Conservation (phyloP, 2,888 invertebrate species). For the Boloria euphrosyne region DNA sequence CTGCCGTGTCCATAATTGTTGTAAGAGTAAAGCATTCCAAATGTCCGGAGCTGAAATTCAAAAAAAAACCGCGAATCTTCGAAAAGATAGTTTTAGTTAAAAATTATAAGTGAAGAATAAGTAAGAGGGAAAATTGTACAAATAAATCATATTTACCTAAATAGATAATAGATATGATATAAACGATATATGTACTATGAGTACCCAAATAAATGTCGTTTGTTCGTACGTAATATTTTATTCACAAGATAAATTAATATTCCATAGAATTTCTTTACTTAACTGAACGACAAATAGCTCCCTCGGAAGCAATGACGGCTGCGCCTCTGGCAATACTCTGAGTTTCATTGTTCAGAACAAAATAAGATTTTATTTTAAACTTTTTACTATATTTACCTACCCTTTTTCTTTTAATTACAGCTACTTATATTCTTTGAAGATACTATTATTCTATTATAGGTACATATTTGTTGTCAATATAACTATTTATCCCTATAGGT, state of each 20-base stretch:
- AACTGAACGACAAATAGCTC: conserved; percentile 42
- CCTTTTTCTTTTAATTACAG: conserved; percentile 13
- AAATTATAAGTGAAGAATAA: no score
- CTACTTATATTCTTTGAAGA: conserved; percentile 7
- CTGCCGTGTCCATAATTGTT: no score
- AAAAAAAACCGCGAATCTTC: no score
- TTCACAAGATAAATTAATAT: conserved; percentile 23
- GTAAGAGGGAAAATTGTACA: no score
- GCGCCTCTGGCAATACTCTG: conserved; percentile 51
- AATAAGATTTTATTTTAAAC: conserved; percentile 65
- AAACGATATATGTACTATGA: no score
- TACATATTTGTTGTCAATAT: not conserved
- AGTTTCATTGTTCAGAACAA: conserved; percentile 59
- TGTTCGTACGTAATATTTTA: conserved; percentile 1
- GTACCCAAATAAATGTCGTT: not conserved
- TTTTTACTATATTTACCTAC: conserved; percentile 39
- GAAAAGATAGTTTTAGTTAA: no score
- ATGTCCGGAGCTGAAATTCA: no score
- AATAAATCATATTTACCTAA: no score
- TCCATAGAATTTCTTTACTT: conserved; percentile 40
- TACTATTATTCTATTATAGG: not conserved
- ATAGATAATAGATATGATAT: no score
- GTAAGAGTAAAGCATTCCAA: no score
- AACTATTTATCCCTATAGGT: no score
- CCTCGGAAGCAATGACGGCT: conserved; percentile 48